Base-by-base conservation (phyloP, 2,797 vertebrate genomes). In the Onychomys torridus region DNA sequence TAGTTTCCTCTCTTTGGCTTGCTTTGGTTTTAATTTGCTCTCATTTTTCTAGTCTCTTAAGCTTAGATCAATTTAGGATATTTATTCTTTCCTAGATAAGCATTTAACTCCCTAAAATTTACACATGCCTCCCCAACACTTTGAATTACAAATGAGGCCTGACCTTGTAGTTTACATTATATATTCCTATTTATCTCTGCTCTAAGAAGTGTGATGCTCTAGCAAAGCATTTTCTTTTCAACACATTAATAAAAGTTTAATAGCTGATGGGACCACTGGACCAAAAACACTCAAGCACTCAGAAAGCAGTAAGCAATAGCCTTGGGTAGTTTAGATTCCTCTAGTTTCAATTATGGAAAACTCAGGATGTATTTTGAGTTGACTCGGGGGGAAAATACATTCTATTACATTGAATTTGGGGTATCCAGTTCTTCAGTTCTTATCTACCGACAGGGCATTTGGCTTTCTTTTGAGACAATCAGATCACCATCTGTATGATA, bases 161-260 rank as follows among this genome's bases (percentile, higher is more conserved):
- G 37, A 32, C 71, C 73, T 85, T 81, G 29, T 65, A 14, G 32
- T 85, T 95, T 73, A 27, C 19, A 92, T 92, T 93, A 69, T 32
- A 34, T n/a, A 63, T 94, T 93, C 90, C 71, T 92, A 93, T 78
- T 91, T 93, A 90, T 61, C 86, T 23, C 69, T 94, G 32, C n/a
- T 75, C 88, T 81, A 88, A 85, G 65, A 93, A 94, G 76, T 76
- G 4, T 73, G 91, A 78, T 37, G 73, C 40, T 90, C 19, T 73
- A 97, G 85, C 40, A 88, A 93, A 96, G 67, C 83, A 34, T 75
- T 96, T 93, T 90, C 87, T 81, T 67, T 40, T 61, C n/a, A 67
- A 90, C n/a, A 83, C 21, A 57, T 92, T 92, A 89, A 95, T 97
- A 89, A 92, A 97, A 96, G 40, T 95, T 97, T 89, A 93, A 95